Evolutionary conservation across 2,797 vertebrate species (phyloP), one percentile per base, ranked within the genome.

Genomic region (Amniataba percoides): DNA sequence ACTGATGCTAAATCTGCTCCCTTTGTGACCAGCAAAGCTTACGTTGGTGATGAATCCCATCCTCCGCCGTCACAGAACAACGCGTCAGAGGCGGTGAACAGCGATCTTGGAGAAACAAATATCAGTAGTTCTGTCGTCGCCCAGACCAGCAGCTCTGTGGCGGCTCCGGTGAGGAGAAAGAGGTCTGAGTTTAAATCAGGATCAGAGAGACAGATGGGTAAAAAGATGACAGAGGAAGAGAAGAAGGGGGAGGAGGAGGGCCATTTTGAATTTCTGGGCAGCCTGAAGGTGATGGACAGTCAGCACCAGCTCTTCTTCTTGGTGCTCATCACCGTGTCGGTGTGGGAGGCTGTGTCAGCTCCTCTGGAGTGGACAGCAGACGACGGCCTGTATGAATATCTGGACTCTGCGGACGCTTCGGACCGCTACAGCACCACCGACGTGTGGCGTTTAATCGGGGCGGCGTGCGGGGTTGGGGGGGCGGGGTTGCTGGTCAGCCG

Each of bases 341-440:
- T 96, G 51, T 98, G 97, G 97, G 96, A 96, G 84, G 74, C 88
- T 14, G 40, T 90, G 27, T 78, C 95, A 0, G 87, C 96, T 0
- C 96, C 96, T 7, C 68, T 97, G 8, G 94, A 95, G 19, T 93
- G 95, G 95, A 93, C 92, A 0, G 94, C 93, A 0, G 96, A 97
- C 0, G 97, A 99, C 34, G 95, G 95, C 7, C 87, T 98, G 15
- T 97, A 95, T 0, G 97, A 99, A 45, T 97, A 97, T 59, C 91
- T 99, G 0, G 97, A 98, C 86, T 97, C 94, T 0, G 95, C 97
- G 0, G 97, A 98, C 0, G 96, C 97, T 1, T 93, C 96, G 0
- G 97, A 97, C 66, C 91, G 89, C 16, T 94, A 96, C 42, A 31
- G 84, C 46, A 81, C 31, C 64, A 88, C 94, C 7, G 90, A 91